phyloP scores from a whole-genome alignment of 35 echinoderm and acorn worm species.

The Amphiura filiformis region DNA sequence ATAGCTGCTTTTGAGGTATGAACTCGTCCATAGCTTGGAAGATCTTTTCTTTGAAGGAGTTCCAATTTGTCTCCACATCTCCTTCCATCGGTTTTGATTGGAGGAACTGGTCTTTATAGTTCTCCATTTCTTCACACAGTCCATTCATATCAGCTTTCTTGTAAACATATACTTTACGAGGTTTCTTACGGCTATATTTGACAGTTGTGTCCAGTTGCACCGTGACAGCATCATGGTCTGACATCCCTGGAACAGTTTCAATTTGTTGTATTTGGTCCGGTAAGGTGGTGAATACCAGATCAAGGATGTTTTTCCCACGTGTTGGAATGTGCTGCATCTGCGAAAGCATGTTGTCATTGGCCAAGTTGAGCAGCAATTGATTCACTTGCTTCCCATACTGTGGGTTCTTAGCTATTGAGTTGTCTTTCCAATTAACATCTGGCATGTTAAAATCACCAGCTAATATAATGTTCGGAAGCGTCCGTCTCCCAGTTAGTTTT shows the following conservation, averaged over 20 bases:
- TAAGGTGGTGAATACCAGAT: slow-evolving; percentile 31
- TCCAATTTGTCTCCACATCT: slow-evolving; percentile 20
- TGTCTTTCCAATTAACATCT: not conserved
- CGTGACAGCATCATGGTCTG: slow-evolving; percentile 43
- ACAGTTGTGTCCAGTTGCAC: slow-evolving; percentile 7
- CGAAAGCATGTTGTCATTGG: slow-evolving; percentile 23
- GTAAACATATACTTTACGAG: slow-evolving; percentile 27
- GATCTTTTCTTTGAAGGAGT: not conserved
- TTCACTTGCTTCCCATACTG: slow-evolving; percentile 10
- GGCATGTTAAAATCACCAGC: slow-evolving; percentile 8
- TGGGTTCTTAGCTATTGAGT: not conserved
- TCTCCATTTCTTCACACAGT: not conserved
- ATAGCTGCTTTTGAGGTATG: slow-evolving; percentile 12
- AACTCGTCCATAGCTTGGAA: slow-evolving; percentile 16
- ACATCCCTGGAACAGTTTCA: slow-evolving; percentile 34
- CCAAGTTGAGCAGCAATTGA: slow-evolving; percentile 4
- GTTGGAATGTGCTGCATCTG: slow-evolving; percentile 25
- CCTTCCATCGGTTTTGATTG: not conserved
- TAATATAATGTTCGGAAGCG: slow-evolving; percentile 18
- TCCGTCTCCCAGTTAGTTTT: not conserved
- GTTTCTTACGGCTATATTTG: slow-evolving; percentile 35
- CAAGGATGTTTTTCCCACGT: slow-evolving; percentile 23
- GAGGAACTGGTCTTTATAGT: not conserved
- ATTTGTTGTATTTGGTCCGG: slow-evolving; percentile 42
- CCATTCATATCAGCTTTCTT: slow-evolving; percentile 47